Base-by-base conservation (phyloP, 2,113 vertebrate genomes). In the Gasterosteus aculeatus region DNA sequence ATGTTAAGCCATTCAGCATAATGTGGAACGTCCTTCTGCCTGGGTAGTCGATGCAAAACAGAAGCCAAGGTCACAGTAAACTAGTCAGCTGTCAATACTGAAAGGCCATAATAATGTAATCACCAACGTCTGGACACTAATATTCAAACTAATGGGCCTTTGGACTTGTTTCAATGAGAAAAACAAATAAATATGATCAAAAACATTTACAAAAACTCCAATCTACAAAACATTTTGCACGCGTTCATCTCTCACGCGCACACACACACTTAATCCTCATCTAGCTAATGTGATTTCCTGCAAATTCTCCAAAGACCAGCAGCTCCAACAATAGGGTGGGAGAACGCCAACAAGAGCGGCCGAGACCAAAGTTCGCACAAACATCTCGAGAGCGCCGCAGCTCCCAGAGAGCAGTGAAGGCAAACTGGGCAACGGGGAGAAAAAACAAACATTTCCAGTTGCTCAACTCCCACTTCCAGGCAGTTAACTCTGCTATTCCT, bases 301-400 rank as follows among this genome's bases (percentile, higher is more conserved):
- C 76, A 39, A 87, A 91, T 69, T 85, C 91, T 83, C 89, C 10
- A 33, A 77, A 79, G 88, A 87, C 72, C 47, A 66, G 47, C 41
- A 70, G 60, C 65, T 81, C 80, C 72, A 84, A 91, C 89, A 88
- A 88, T 80, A 84, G 82, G 83, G 87, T 65, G 75, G 72, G 86
- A 90, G 88, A 89, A 69, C 78, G 75, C 80, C 72, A 82, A 81
- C 70, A 35, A 74, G 71, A 61, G 77, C 49, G 26, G 72, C 69
- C 76, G 39, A 75, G 88, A 88, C 46, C 89, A 93, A 93, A 92
- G 92, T 93, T 93, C 85, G 70, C 59, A 81, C 90, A 89, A 91
- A 92, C 84, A 87, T 59, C 63, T 80, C 10, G 18, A 64, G 72
- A 84, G 75, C 12, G 1, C 78, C 51, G 64, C 4, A n/a, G 75